phyloP scores from a whole-genome alignment of 2,888 invertebrate genomes.

The Chloromyia formosa region DNA sequence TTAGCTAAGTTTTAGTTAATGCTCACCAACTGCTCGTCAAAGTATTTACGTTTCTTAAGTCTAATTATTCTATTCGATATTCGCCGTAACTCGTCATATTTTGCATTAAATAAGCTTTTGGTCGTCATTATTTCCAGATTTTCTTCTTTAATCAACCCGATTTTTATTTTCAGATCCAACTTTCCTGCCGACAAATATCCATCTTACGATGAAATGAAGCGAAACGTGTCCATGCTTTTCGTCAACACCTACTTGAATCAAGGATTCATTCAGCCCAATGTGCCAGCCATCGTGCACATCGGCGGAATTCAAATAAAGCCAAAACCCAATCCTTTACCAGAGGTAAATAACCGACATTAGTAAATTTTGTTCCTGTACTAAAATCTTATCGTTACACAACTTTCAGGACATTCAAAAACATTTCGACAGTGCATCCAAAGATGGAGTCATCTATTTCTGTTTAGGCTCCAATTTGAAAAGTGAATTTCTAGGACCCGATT shows the following conservation, averaged over 20 bases:
- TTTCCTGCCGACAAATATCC: constrained; percentile 47
- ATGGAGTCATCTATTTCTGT: constrained; percentile 50
- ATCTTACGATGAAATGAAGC: constrained; percentile 56
- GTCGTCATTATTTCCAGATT: too few relatives aligned
- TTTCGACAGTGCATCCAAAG: constrained; percentile 43
- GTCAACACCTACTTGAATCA: constrained; percentile 62
- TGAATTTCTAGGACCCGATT: constrained; percentile 43
- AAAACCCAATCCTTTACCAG: constrained; percentile 51
- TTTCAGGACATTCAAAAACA: constrained; percentile 42
- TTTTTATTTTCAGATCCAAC: too few relatives aligned
- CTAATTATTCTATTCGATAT: too few relatives aligned
- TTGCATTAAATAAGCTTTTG: too few relatives aligned
- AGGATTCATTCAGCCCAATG: constrained; percentile 57
- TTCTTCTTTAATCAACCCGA: too few relatives aligned
- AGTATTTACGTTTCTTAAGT: too few relatives aligned
- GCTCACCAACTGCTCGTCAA: too few relatives aligned
- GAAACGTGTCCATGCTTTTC: constrained; percentile 60
- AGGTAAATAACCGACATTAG: constrained; percentile 33
- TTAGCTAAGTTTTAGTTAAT: too few relatives aligned
- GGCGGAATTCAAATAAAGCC: constrained; percentile 64
- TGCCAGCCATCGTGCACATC: constrained; percentile 62
- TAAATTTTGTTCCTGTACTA: neutral
- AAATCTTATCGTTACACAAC: too few relatives aligned
- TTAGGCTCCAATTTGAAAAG: constrained; percentile 48
- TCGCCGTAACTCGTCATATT: too few relatives aligned